phyloP scores from a whole-genome alignment of 2,797 vertebrate species.

The Spinus pinus region DNA sequence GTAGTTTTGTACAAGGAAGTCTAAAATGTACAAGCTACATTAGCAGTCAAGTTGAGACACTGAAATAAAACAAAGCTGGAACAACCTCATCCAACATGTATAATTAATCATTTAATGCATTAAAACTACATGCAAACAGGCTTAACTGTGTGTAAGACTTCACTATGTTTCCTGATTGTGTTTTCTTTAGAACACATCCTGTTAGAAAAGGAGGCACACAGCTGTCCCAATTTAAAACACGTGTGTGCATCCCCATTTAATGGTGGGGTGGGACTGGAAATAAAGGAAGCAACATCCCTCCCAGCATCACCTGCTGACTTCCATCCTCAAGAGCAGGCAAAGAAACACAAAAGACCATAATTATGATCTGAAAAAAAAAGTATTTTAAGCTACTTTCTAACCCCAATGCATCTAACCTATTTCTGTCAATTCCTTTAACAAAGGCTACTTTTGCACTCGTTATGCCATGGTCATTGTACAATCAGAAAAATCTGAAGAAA shows the following conservation, averaged over 20 bases:
- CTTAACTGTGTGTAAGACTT: neutral
- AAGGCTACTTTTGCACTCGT: neutral
- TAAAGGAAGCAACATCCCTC: neutral
- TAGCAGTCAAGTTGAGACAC: neutral
- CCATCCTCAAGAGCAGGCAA: neutral
- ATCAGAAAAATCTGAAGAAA: neutral
- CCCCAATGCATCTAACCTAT: neutral
- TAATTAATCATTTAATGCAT: neutral
- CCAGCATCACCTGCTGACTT: neutral
- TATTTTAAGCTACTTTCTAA: neutral
- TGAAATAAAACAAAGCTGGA: neutral
- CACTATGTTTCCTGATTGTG: fast-evolving
- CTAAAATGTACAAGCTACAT: fast-evolving
- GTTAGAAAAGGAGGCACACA: neutral
- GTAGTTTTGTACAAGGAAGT: neutral
- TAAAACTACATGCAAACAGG: neutral
- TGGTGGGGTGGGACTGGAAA: neutral
- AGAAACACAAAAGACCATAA: neutral
- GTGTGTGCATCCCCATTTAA: neutral
- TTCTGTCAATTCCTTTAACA: neutral
- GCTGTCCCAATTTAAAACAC: neutral
- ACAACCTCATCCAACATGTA: neutral
- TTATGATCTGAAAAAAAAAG: neutral
- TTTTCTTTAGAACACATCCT: neutral
- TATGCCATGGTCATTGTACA: neutral